A percentile compares a stretch with the other conserved stretches of the same genome.
Evolutionary conservation across 1,140 invertebrate genomes (phyloP).

Genomic region (Brachionus angularis): DNA sequence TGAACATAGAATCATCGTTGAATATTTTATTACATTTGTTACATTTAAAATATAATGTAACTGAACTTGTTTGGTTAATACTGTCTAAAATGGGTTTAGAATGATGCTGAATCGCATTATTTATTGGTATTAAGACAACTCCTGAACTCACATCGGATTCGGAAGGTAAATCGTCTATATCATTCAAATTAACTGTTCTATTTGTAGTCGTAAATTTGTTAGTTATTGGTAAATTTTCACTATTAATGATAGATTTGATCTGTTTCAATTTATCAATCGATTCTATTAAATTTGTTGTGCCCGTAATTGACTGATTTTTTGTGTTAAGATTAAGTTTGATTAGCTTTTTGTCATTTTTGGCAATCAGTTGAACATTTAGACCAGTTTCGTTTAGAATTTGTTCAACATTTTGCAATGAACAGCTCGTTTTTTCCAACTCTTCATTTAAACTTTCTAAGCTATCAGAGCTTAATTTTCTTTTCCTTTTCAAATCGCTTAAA

Average conservation of each 20-base stretch:
- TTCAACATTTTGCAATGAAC: not conserved
- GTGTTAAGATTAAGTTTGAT: constrained; percentile 18
- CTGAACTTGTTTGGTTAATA: not conserved
- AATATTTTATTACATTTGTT: not conserved
- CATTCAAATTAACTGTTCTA: not conserved
- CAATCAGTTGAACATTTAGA: constrained; percentile 12
- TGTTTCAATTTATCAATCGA: constrained; percentile 2
- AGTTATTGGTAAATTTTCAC: too few species aligned
- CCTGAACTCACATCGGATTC: constrained; percentile 24
- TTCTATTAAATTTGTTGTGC: not conserved
- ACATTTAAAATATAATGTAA: not conserved
- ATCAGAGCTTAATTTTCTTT: constrained; percentile 2
- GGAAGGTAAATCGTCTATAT: constrained; percentile 18
- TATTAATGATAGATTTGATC: constrained; percentile 15
- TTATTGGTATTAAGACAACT: not conserved
- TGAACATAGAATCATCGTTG: not conserved
- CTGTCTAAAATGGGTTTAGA: too few species aligned
- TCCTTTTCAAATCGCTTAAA: not conserved
- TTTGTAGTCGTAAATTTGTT: not conserved
- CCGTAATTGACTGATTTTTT: too few species aligned
- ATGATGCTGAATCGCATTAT: not conserved
- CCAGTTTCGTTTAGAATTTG: not conserved
- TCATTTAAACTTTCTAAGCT: constrained; percentile 36
- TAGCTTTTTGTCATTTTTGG: constrained; percentile 28
- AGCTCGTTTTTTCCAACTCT: constrained; percentile 15